phyloP scores from a whole-genome alignment of 2,113 vertebrate species.

The Oceanites oceanicus region DNA sequence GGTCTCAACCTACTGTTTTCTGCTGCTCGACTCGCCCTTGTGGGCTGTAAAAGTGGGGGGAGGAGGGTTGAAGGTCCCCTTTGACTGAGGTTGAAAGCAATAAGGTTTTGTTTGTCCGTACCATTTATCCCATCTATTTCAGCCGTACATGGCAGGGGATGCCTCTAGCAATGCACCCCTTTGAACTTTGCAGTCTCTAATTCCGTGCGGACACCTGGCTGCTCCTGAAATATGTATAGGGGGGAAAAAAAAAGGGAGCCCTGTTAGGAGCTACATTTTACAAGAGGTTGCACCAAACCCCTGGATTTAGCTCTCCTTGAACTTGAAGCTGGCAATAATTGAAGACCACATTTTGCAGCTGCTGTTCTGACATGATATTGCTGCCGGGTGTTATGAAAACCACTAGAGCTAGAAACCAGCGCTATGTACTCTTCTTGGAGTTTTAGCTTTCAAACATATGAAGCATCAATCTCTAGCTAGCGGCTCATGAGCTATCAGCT shows the following conservation, averaged over 20 bases:
- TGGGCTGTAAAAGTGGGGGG: background rate
- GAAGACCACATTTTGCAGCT: conserved; percentile 46
- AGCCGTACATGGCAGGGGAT: fast-evolving
- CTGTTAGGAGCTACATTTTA: background rate
- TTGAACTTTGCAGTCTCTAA: background rate
- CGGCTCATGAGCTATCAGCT: conserved; percentile 61
- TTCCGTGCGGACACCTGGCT: background rate
- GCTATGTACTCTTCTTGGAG: conserved; percentile 35
- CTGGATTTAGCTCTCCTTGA: conserved; percentile 47
- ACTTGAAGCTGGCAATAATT: conserved; percentile 38
- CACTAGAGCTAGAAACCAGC: conserved; percentile 42
- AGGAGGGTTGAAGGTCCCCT: background rate
- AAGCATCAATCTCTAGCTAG: conserved; percentile 69
- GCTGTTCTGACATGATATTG: conserved; percentile 59
- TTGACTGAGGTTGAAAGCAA: background rate
- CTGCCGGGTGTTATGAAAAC: conserved; percentile 54
- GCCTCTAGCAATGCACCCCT: background rate
- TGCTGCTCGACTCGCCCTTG: background rate
- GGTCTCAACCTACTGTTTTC: background rate
- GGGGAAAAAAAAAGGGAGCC: background rate
- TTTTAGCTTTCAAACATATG: conserved; percentile 60
- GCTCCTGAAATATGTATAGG: background rate
- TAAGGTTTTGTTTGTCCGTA: background rate
- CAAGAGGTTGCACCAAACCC: conserved; percentile 8
- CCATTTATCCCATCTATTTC: background rate